Conservation (phyloP, 2,888 invertebrate species). For the Villa cingulata region DNA sequence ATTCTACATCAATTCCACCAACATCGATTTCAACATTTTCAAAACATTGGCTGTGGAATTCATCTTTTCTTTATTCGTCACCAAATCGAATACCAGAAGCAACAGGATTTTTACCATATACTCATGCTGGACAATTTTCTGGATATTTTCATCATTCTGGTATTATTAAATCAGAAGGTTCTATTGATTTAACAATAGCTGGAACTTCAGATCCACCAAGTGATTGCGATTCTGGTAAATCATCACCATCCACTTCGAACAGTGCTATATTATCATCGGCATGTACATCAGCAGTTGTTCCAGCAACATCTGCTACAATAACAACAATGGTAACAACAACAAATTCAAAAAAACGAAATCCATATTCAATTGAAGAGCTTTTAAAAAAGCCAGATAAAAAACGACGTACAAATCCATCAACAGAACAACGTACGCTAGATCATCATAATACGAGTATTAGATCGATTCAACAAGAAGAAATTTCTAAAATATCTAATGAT, state of each 20-base stretch:
- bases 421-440: neutral
- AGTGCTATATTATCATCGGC: constrained; percentile 6
- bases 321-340: constrained; percentile 22
- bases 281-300: constrained; percentile 7
- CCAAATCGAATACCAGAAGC: constrained; percentile 22
- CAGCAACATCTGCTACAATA: constrained; percentile 8
- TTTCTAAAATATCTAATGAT: constrained; percentile 6
- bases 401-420: neutral
- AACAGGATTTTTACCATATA: constrained; percentile 18
- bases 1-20: constrained; percentile 15
- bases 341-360: constrained; percentile 47
- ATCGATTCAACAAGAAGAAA: neutral
- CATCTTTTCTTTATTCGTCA: constrained; percentile 32
- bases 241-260: constrained; percentile 28
- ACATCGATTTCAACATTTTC: constrained; percentile 20
- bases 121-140: constrained; percentile 19
- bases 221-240: constrained; percentile 35
- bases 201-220: constrained; percentile 26
- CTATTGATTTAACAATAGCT: constrained; percentile 28
- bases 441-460: neutral
- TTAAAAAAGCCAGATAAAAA: constrained; percentile 63
- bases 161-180: constrained; percentile 29
- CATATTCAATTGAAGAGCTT: constrained; percentile 77
- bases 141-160: constrained; percentile 17
- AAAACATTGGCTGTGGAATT: constrained; percentile 37